Percentiles rank a stretch among this genome's conserved stretches.
Conservation (phyloP, 1,140 invertebrate genomes). For the Calosoma granatense region DNA sequence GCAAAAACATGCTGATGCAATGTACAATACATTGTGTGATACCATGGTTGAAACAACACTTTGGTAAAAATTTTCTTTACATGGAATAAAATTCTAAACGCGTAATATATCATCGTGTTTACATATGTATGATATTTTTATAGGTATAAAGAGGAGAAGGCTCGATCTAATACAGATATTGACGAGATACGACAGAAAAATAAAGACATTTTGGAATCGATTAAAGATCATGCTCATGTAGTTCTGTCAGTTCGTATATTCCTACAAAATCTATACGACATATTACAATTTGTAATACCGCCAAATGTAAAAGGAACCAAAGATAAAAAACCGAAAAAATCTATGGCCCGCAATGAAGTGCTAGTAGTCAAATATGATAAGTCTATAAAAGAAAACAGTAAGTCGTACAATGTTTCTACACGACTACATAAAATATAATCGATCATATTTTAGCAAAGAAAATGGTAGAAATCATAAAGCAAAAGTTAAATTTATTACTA, state of each 20-base stretch:
- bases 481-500: not conserved
- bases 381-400: no score
- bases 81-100: constrained; percentile 21
- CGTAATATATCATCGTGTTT: constrained; percentile 12
- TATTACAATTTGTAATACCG: not conserved
- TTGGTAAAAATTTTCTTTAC: constrained; percentile 27
- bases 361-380: no score
- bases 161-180: constrained; percentile 35
- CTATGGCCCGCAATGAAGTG: no score
- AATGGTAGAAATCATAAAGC: not conserved
- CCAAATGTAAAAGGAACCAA: not conserved
- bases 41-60: constrained; percentile 42
- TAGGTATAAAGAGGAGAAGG: constrained; percentile 42
- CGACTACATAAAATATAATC: no score
- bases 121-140: constrained; percentile 16
- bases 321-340: no score
- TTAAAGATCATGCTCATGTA: constrained; percentile 26
- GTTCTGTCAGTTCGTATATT: constrained; percentile 29
- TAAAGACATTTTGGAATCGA: constrained; percentile 18
- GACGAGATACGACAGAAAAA: constrained; percentile 36
- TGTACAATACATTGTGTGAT: constrained; percentile 43
- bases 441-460: constrained; percentile 3
- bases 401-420: no score
- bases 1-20: constrained; percentile 41
- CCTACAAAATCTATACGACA: constrained; percentile 19